Percentiles rank a stretch among this genome's conserved stretches.
Conservation (phyloP, 1,140 invertebrate species). For the Drosophila malerkotliana region DNA sequence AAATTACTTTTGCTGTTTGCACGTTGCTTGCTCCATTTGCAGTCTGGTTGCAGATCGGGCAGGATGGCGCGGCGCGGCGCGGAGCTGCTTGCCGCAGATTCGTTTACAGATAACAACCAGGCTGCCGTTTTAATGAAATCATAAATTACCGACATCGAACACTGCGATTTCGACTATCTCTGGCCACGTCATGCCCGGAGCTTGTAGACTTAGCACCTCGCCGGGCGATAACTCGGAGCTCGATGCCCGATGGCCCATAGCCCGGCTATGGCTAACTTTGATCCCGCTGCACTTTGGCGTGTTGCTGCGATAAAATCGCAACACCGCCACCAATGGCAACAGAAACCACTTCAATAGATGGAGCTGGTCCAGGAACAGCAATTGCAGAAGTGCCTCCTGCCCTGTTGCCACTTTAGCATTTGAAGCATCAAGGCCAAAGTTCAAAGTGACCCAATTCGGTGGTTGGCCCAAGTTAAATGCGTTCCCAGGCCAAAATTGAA, state of each 20-base stretch:
- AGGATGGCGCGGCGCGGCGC: not conserved
- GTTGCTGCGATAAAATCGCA: conserved; percentile 71
- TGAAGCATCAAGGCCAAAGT: conserved; percentile 70
- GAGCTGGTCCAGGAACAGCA: conserved; percentile 25
- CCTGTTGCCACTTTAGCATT: conserved; percentile 39
- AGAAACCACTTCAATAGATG: not conserved
- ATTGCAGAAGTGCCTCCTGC: conserved; percentile 26
- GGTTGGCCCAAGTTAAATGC: conserved; percentile 45
- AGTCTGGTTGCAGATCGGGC: conserved; percentile 25
- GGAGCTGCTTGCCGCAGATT: conserved; percentile 58
- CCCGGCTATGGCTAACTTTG: conserved; percentile 60
- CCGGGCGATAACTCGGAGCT: conserved; percentile 44
- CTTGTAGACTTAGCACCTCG: conserved; percentile 77
- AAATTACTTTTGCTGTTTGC: conserved; percentile 80
- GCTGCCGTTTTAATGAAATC: conserved; percentile 83
- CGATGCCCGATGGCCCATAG: conserved; percentile 17
- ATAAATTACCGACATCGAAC: conserved; percentile 80
- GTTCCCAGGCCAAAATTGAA: conserved; percentile 72
- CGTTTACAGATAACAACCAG: conserved; percentile 72
- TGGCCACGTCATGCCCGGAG: conserved; percentile 55
- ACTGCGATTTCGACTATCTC: conserved; percentile 54
- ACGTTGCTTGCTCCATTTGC: conserved; percentile 70
- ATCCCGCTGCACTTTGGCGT: conserved; percentile 75
- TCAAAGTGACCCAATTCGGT: conserved; percentile 78
- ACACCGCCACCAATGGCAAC: not conserved